Evolutionary conservation across 2,797 vertebrate genomes (phyloP), one percentile per base, ranked within the genome.

Genomic region (Anguilla megastoma): DNA sequence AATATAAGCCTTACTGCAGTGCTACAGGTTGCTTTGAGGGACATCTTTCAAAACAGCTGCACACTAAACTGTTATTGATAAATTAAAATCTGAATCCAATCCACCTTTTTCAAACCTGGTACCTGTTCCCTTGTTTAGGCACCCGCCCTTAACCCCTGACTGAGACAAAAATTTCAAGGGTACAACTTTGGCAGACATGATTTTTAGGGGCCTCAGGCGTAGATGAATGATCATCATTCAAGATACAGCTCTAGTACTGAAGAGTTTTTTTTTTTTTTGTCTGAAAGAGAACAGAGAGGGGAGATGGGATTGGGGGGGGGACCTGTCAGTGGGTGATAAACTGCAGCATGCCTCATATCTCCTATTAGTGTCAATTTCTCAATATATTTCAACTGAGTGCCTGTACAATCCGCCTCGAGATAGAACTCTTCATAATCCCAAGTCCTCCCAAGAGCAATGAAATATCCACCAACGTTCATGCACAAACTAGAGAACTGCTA

Each of bases 311-410:
- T 6, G 0, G 24, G 60, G 5, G 24, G 18, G 60, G 60, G 24
- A 6, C 3, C 60, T 80, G 76, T 80, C 41, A 5, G 76, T 80
- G 76, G 16, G 41, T 80, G 76, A 80, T 80, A 80, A 48, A 80
- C 76, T 45, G 76, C 41, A 80, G 76, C 41, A n/a, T 45, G 18
- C 36, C 36, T 45, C 76, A 45, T 80, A 80, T 80, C 41, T 80
- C 76, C 76, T 48, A 45, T 80, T 80, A 80, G 76, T 48, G 76
- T 80, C 76, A 80, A 80, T 80, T 80, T 24, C 41, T 80, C 76
- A 80, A 48, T 80, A 48, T 80, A 80, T 48, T 41, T 80, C 41
- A 80, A 80, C 41, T 7, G 76, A 80, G 18, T 48, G 76, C n/a
- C 18, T 45, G 76, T 80, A 24, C 36, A 80, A 80, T 48, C 36